Evolutionary conservation across 2,888 invertebrate genomes (phyloP).

Genomic region (Girardia tigrina): DNA sequence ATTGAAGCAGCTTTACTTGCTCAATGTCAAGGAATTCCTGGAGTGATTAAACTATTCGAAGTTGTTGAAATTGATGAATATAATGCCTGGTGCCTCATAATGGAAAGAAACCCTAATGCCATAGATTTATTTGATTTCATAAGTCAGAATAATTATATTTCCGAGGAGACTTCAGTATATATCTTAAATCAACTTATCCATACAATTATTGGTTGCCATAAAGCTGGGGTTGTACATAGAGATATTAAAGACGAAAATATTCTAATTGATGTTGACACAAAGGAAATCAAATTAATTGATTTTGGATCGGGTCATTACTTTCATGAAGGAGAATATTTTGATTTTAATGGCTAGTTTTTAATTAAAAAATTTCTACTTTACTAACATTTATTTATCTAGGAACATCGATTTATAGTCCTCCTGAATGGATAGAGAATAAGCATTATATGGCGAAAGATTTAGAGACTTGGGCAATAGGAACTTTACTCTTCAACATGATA

Average conservation of each 20-base stretch:
- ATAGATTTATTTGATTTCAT: constrained; percentile 58
- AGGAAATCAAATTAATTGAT: constrained; percentile 55
- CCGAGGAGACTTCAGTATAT: constrained; percentile 52
- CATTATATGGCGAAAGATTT: background rate
- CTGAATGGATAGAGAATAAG: background rate
- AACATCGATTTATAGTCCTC: background rate
- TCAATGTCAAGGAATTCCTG: constrained; percentile 52
- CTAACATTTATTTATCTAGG: background rate
- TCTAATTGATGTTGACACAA: constrained; percentile 54
- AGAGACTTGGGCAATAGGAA: background rate
- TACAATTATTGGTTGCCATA: constrained; percentile 53
- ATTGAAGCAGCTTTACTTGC: constrained; percentile 55
- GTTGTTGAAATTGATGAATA: constrained; percentile 52
- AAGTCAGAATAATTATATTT: constrained; percentile 54
- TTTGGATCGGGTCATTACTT: constrained; percentile 54
- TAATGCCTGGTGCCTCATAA: constrained; percentile 54
- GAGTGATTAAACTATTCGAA: constrained; percentile 55
- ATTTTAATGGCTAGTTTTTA: background rate
- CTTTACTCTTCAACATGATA: background rate
- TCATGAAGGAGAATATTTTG: constrained; percentile 16
- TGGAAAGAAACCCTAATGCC: constrained; percentile 55
- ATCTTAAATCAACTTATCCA: constrained; percentile 55
- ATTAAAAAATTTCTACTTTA: background rate
- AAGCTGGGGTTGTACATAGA: constrained; percentile 54
- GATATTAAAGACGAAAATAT: constrained; percentile 59